phyloP scores from a whole-genome alignment of 2,797 vertebrate species.

The Lacerta bilineata region DNA sequence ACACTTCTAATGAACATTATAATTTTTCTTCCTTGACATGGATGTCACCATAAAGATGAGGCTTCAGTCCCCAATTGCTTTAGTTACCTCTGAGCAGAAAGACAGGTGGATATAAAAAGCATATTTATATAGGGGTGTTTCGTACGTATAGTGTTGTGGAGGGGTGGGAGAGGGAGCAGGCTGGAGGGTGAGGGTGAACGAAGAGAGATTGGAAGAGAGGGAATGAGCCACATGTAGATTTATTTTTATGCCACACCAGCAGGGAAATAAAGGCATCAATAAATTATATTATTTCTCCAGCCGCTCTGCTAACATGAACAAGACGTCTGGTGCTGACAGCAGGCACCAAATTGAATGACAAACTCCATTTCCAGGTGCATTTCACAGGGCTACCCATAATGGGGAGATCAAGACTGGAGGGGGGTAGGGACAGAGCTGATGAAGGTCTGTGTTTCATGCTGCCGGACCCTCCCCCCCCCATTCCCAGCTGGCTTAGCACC shows the following conservation, averaged over 20 bases:
- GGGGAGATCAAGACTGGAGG: not conserved
- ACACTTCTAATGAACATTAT: slow-evolving; percentile 18
- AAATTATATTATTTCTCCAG: slow-evolving; percentile 43
- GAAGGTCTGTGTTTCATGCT: not conserved
- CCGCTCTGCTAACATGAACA: not conserved
- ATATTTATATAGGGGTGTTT: not conserved
- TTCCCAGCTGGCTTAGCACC: not conserved
- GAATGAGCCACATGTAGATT: not conserved
- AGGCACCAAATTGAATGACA: slow-evolving; percentile 48
- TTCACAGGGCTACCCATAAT: not conserved
- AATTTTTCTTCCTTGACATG: not conserved
- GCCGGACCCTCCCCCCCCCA: not conserved
- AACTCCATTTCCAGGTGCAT: slow-evolving; percentile 38
- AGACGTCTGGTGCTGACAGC: slow-evolving; percentile 23
- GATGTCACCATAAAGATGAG: slow-evolving; percentile 9
- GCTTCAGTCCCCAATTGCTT: not conserved
- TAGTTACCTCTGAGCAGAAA: not conserved
- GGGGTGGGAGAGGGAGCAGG: not conserved
- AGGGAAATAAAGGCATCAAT: slow-evolving; percentile 40
- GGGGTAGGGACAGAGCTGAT: no score
- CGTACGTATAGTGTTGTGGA: no score
- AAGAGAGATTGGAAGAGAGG: not conserved
- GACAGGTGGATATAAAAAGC: not conserved
- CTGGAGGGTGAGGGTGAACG: accelerated
- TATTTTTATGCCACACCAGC: slow-evolving; percentile 30